A percentile compares a stretch with the other conserved stretches of the same genome.
phyloP scores from a whole-genome alignment of 1,140 invertebrate species.

The Geopemphigus sp. region DNA sequence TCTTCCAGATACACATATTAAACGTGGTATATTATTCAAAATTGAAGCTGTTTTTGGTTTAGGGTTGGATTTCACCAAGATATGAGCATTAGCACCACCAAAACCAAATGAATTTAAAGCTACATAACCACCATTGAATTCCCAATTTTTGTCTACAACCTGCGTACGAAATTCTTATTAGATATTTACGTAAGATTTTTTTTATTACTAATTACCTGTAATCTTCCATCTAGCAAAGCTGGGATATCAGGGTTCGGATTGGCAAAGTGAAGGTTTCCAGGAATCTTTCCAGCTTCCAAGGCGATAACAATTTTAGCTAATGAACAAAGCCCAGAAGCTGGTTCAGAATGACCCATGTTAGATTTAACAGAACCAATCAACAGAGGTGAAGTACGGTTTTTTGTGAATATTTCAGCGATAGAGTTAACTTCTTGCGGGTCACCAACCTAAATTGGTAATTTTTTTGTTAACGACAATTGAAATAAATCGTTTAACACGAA shows the following conservation, averaged over 20 bases:
- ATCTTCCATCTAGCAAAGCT: conserved; percentile 76
- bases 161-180: conserved; percentile 53
- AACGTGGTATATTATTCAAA: conserved; percentile 62
- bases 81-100: conserved; percentile 93
- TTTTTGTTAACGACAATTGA: neutral
- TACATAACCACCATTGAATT: conserved; percentile 81
- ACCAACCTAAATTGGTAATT: conserved; percentile 61
- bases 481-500: neutral
- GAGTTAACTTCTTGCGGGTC: conserved; percentile 96
- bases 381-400: conserved; percentile 73
- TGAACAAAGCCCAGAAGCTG: conserved; percentile 86
- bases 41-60: conserved; percentile 65
- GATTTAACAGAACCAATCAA: conserved; percentile 94
- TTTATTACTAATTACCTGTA: conserved; percentile 55
- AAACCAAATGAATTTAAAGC: conserved; percentile 96
- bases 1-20: conserved; percentile 78
- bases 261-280: conserved; percentile 85
- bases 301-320: conserved; percentile 85
- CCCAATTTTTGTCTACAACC: conserved; percentile 76
- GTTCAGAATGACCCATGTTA: conserved; percentile 97
- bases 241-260: conserved; percentile 85
- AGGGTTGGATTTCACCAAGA: conserved; percentile 76
- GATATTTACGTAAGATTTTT: neutral
- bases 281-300: conserved; percentile 84
- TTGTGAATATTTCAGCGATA: conserved; percentile 84